These are phyloP conservation scores for Malurus splendens DNA, from an alignment of 2,797 vertebrate species.

Conservation along the genomic window DNA sequence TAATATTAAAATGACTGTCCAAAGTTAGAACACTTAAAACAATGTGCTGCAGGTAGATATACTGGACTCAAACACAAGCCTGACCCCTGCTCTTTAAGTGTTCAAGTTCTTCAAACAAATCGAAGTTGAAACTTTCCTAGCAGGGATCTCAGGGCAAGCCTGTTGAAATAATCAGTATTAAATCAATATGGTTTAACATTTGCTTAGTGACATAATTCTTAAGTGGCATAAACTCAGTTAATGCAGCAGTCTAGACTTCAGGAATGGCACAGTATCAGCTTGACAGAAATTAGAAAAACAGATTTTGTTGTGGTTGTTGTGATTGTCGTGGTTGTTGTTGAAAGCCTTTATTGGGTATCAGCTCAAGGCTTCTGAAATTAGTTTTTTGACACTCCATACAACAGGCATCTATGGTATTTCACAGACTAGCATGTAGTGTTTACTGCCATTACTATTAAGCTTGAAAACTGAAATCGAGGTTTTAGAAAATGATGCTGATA, in stretches of 20 bases:
- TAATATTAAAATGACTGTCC: background rate
- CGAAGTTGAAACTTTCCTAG: background rate
- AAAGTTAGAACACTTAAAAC: background rate
- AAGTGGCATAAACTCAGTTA: background rate
- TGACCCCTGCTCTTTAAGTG: background rate
- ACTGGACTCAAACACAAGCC: background rate
- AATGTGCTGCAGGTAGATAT: background rate
- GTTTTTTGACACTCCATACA: background rate
- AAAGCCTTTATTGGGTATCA: background rate
- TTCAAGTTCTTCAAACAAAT: background rate
- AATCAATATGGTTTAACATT: background rate
- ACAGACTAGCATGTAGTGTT: background rate
- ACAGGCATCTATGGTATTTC: background rate
- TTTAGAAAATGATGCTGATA: background rate
- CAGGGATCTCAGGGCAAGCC: background rate
- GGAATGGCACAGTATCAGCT: background rate
- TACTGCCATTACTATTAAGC: background rate
- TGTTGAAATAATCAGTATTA: background rate
- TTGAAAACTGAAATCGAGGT: background rate
- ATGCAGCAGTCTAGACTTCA: background rate
- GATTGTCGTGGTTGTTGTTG: background rate
- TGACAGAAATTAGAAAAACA: background rate
- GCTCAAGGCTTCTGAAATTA: background rate
- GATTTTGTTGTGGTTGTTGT: too few species aligned
- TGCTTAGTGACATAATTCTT: background rate